A percentile compares a stretch with the other conserved stretches of the same genome.
These are phyloP conservation scores for Chouioia cunea DNA, from an alignment of 2,888 invertebrate species.

Conservation along the genomic window DNA sequence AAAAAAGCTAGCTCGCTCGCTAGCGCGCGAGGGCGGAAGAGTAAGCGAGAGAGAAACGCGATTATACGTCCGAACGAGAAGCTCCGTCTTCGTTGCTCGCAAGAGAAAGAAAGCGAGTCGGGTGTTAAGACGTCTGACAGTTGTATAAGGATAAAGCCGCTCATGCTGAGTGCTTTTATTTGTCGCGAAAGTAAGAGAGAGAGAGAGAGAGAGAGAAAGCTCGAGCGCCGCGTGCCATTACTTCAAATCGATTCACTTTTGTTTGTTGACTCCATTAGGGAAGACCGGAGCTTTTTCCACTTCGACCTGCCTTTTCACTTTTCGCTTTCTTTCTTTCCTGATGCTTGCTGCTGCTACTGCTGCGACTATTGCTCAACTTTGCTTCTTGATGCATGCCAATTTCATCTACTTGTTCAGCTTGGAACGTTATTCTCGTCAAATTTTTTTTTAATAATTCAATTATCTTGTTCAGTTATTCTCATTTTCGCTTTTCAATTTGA, in stretches of 20 bases:
- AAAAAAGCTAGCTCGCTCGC: neutral
- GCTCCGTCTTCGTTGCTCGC: neutral
- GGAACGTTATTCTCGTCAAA: too few species aligned
- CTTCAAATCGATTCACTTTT: constrained; percentile 66
- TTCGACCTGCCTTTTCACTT: constrained; percentile 35
- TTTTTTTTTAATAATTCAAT: too few species aligned
- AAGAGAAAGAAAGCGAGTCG: constrained; percentile 33
- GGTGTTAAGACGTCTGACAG: constrained; percentile 64
- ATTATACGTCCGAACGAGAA: neutral
- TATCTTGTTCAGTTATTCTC: too few species aligned
- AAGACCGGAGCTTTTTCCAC: constrained; percentile 34
- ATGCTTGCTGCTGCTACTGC: constrained; percentile 22
- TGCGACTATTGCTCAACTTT: too few species aligned
- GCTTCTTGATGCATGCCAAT: too few species aligned
- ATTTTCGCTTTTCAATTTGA: too few species aligned
- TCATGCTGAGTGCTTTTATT: constrained; percentile 66
- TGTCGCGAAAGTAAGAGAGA: constrained; percentile 58
- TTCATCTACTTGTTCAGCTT: too few species aligned
- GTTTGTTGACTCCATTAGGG: constrained; percentile 66
- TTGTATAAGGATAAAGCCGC: constrained; percentile 66
- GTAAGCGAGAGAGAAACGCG: constrained; percentile 19
- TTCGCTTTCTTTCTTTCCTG: constrained; percentile 44
- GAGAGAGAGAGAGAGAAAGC: constrained; percentile 37
- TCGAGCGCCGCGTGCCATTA: constrained; percentile 59
- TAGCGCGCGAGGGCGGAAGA: constrained; percentile 19